phyloP scores from a whole-genome alignment of 2,113 vertebrate species.

The Benitochromis conjunctus region DNA sequence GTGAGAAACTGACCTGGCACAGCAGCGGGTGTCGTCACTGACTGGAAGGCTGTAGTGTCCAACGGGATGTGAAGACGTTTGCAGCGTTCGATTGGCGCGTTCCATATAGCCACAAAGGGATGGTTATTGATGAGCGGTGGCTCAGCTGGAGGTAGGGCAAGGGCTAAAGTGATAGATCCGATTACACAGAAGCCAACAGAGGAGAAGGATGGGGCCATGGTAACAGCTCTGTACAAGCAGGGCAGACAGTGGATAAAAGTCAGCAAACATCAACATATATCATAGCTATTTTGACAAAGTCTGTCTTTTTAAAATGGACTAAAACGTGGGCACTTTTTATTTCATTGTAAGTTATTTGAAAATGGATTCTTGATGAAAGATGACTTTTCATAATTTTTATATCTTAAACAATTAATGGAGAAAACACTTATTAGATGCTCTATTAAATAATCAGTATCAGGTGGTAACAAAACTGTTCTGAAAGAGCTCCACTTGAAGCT shows the following conservation, averaged over 20 bases:
- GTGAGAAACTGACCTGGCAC: conserved; percentile 75
- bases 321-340: not conserved
- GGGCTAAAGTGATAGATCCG: not conserved
- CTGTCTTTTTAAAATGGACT: not conserved
- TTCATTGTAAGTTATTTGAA: not conserved
- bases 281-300: not conserved
- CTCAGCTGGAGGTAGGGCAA: conserved; percentile 55
- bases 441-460: not conserved
- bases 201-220: not conserved
- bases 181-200: conserved; percentile 16
- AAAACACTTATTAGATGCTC: not conserved
- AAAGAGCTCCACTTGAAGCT: not conserved
- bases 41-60: conserved; percentile 76
- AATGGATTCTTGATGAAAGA: not conserved
- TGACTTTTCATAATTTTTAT: not conserved
- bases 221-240: not conserved
- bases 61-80: conserved; percentile 54
- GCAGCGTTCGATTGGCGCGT: conserved; percentile 80
- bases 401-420: not conserved
- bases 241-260: not conserved
- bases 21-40: conserved; percentile 71
- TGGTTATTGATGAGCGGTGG: conserved; percentile 63
- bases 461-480: not conserved
- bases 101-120: conserved; percentile 83
- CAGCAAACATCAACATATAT: not conserved